phyloP scores from a whole-genome alignment of 2,113 vertebrate species.

The Paradoxurus hermaphroditus region DNA sequence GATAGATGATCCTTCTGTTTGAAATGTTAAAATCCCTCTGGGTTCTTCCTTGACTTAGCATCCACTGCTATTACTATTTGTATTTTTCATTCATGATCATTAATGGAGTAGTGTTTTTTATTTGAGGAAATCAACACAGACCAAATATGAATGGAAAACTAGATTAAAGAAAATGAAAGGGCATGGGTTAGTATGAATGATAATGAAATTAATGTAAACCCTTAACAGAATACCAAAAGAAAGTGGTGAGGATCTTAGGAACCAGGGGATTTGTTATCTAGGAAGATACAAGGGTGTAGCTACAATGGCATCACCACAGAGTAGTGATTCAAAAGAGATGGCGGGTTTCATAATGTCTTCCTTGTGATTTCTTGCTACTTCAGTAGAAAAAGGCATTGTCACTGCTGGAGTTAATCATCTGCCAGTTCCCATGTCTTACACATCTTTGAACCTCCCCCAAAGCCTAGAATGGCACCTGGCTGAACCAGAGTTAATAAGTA shows the following conservation, averaged over 20 bases:
- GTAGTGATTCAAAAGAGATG: background rate
- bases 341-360: background rate
- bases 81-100: background rate
- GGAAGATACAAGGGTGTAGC: background rate
- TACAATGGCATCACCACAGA: background rate
- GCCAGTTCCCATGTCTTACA: background rate
- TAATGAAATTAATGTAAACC: background rate
- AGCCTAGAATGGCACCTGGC: background rate
- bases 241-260: background rate
- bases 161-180: background rate
- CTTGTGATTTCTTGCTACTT: background rate
- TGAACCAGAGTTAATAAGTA: background rate
- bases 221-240: background rate
- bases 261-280: rapidly evolving
- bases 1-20: background rate
- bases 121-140: background rate
- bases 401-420: background rate
- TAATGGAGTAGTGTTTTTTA: background rate
- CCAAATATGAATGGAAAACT: background rate
- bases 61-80: background rate
- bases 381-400: background rate
- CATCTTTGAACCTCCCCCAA: background rate
- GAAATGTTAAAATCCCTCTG: background rate
- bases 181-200: background rate
- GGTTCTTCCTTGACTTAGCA: background rate